Evolutionary conservation across 2,888 invertebrate genomes (phyloP).

Genomic region (Hyalella azteca): DNA sequence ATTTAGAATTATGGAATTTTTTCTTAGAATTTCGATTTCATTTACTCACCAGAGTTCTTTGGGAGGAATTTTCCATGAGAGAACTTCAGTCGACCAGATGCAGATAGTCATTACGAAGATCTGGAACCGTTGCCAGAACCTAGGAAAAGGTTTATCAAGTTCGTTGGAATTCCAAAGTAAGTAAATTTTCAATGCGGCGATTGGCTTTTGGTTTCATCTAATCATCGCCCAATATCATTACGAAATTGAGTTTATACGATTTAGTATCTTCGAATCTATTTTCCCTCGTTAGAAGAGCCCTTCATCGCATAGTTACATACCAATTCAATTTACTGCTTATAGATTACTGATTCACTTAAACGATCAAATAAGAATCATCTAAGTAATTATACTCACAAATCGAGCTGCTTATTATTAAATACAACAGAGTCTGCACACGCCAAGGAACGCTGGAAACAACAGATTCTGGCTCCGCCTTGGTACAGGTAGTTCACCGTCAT

Average conservation of each 20-base stretch:
- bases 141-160: too few relatives aligned
- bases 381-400: not conserved
- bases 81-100: constrained; percentile 42
- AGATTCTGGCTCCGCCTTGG: not conserved
- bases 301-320: too few relatives aligned
- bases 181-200: too few relatives aligned
- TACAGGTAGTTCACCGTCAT: constrained; percentile 14
- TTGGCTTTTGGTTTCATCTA: too few relatives aligned
- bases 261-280: too few relatives aligned
- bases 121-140: constrained; percentile 44
- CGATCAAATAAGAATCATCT: not conserved
- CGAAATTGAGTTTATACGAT: too few relatives aligned
- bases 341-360: not conserved
- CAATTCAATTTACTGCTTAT: too few relatives aligned
- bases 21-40: too few relatives aligned
- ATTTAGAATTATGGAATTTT: too few relatives aligned
- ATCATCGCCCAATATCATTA: too few relatives aligned
- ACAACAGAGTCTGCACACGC: not conserved
- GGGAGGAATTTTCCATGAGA: constrained; percentile 45
- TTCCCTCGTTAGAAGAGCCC: too few relatives aligned
- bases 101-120: constrained; percentile 38
- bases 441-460: not conserved
- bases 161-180: too few relatives aligned
- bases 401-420: constrained; percentile 16
- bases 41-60: constrained; percentile 42